A percentile compares a stretch with the other conserved stretches of the same genome.
phyloP scores from a whole-genome alignment of 2,797 vertebrate species.

The Helicolenus hilgendorfi region DNA sequence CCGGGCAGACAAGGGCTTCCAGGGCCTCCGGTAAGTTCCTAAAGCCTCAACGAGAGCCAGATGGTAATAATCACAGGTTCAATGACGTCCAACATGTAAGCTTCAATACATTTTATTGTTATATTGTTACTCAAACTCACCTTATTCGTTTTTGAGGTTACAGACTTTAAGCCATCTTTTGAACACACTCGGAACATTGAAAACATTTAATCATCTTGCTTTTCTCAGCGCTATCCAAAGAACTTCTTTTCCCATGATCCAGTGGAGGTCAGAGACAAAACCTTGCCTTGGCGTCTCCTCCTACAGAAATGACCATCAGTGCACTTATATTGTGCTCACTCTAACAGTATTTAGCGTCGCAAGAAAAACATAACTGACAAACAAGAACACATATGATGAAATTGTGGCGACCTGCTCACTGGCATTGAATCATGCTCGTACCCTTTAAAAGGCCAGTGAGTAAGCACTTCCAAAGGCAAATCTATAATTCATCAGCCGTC shows the following conservation, averaged over 20 bases:
- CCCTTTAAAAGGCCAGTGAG: constrained; percentile 83
- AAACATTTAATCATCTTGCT: background rate
- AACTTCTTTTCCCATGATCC: background rate
- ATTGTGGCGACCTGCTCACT: constrained; percentile 66
- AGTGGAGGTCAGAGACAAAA: background rate
- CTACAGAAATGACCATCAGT: background rate
- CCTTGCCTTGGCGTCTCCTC: background rate
- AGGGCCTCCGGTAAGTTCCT: constrained; percentile 95
- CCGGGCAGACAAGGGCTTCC: constrained; percentile 94
- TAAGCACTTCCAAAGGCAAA: constrained; percentile 87
- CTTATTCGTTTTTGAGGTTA: background rate
- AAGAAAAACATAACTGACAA: constrained; percentile 69
- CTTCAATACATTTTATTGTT: background rate
- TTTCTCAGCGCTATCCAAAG: background rate
- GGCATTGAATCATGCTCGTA: constrained; percentile 72
- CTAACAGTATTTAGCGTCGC: constrained; percentile 46
- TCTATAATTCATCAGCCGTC: constrained; percentile 89
- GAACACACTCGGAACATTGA: background rate
- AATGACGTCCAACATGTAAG: background rate
- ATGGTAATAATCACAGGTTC: constrained; percentile 13
- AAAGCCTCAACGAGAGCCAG: constrained; percentile 8
- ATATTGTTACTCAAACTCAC: background rate
- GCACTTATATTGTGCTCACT: constrained; percentile 10
- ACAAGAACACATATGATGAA: constrained; percentile 72
- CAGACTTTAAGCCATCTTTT: constrained; percentile 1